These are phyloP conservation scores for Menidia menidia DNA, from an alignment of 2,797 vertebrate species.

Conservation along the genomic window DNA sequence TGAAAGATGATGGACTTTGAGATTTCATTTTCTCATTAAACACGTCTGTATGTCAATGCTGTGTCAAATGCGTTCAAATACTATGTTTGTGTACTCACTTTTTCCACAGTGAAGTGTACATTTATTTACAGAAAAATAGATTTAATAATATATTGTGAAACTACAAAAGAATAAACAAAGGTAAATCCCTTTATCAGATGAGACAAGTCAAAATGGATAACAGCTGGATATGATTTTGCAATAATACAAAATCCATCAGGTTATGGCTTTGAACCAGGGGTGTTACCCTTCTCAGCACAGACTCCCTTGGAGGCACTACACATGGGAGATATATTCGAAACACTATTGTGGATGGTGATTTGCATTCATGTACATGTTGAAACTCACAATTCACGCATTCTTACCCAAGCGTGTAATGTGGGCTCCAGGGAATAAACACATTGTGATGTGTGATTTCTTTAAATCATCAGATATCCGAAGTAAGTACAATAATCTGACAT, in stretches of 20 bases:
- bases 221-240: slow-evolving; percentile 11
- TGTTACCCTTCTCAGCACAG: slow-evolving; percentile 17
- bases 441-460: slow-evolving; percentile 22
- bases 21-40: background rate
- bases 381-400: slow-evolving; percentile 29
- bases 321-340: slow-evolving; percentile 12
- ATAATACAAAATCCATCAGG: slow-evolving; percentile 19
- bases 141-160: background rate
- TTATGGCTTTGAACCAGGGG: slow-evolving; percentile 14
- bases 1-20: background rate
- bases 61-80: background rate
- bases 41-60: background rate
- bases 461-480: slow-evolving; percentile 16
- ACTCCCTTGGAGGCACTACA: background rate
- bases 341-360: slow-evolving; percentile 8
- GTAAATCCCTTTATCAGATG: background rate
- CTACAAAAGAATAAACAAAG: background rate
- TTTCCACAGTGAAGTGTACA: background rate
- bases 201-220: slow-evolving; percentile 1
- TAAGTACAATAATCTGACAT: slow-evolving; percentile 27
- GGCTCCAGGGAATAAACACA: slow-evolving; percentile 23
- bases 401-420: background rate
- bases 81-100: background rate
- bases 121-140: background rate
- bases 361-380: slow-evolving; percentile 20